phyloP scores from a whole-genome alignment of 2,113 vertebrate species.

The Chaenogobius annularis region DNA sequence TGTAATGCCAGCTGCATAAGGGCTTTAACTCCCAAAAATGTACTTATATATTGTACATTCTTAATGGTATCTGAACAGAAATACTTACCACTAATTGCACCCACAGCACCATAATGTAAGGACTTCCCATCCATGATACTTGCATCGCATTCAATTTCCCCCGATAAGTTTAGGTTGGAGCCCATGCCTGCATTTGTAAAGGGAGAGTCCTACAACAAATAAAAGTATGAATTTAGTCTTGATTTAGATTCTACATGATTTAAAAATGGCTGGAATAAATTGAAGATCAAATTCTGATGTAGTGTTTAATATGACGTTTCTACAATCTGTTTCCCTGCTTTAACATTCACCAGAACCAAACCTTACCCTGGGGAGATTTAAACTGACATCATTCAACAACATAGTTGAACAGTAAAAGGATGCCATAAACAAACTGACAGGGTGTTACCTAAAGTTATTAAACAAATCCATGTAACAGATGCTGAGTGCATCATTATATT shows the following conservation, averaged over 20 bases:
- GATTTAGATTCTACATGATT: constrained; percentile 31
- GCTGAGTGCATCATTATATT: not conserved
- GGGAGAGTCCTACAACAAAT: constrained; percentile 89
- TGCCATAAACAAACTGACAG: constrained; percentile 1
- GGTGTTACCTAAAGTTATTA: constrained; percentile 1
- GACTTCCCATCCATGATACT: constrained; percentile 99
- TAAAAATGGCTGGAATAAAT: not conserved
- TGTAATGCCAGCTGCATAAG: not conserved
- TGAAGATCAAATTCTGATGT: not conserved
- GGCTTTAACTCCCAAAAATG: not conserved
- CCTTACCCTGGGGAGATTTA: constrained; percentile 8
- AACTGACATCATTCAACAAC: constrained; percentile 26
- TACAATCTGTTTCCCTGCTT: not conserved
- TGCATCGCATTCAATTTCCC: constrained; percentile 97
- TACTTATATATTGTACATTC: not conserved
- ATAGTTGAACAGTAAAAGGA: constrained; percentile 6
- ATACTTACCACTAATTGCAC: constrained; percentile 87
- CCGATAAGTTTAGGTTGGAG: constrained; percentile 95
- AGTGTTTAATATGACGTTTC: not conserved
- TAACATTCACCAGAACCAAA: constrained; percentile 13
- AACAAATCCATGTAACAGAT: not conserved
- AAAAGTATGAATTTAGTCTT: constrained; percentile 33
- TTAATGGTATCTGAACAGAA: not conserved
- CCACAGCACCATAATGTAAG: constrained; percentile 94
- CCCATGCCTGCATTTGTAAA: constrained; percentile 98